Evolutionary conservation across 2,113 vertebrate genomes (phyloP).

Genomic region (Harpagus bidentatus): DNA sequence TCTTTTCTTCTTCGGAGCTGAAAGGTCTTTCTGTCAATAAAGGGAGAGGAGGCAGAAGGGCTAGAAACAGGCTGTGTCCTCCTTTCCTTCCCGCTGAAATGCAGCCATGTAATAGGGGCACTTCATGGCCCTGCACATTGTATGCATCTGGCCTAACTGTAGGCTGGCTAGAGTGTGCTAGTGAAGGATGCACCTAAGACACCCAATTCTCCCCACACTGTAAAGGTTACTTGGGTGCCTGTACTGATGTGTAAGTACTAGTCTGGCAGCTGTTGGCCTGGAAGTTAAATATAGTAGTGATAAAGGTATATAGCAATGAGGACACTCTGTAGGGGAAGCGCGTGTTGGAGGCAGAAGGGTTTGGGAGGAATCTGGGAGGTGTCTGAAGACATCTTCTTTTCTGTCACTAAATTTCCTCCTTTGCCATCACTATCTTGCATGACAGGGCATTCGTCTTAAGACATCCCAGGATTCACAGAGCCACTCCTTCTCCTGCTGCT

Average conservation of each 20-base stretch:
- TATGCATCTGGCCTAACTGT: not conserved
- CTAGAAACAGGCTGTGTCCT: not conserved
- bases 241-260: not conserved
- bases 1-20: not conserved
- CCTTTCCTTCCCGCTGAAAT: not conserved
- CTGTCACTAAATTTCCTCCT: not conserved
- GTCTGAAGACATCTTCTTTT: not conserved
- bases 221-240: not conserved
- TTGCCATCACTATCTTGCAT: not conserved
- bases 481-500: not conserved
- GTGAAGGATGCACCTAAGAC: not conserved
- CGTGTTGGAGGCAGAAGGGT: not conserved
- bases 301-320: not conserved
- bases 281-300: not conserved
- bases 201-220: not conserved
- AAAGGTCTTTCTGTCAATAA: not conserved
- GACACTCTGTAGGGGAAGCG: not conserved
- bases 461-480: not conserved
- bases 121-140: not conserved
- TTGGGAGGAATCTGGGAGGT: not conserved
- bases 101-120: not conserved
- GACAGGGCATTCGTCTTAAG: not conserved
- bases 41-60: not conserved
- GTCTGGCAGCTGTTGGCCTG: not conserved
- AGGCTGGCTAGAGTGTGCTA: not conserved